Percentiles rank a stretch among this genome's conserved stretches.
These are phyloP conservation scores for Tetramorium parvispinum DNA, from an alignment of 1,140 invertebrate genomes.

Conservation along the genomic window DNA sequence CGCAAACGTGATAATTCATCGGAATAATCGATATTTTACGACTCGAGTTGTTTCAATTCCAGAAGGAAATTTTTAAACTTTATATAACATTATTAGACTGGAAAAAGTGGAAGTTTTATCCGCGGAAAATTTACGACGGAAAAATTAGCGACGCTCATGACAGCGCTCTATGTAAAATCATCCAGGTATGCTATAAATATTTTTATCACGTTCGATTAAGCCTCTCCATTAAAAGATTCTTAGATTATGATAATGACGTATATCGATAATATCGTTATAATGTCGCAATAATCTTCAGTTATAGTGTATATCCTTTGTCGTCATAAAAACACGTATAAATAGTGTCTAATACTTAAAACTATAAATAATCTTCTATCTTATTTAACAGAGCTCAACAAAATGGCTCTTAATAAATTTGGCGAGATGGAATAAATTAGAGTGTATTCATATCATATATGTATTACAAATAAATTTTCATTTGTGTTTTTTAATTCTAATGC, in stretches of 20 bases:
- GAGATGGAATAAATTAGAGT: neutral
- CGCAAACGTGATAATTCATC: neutral
- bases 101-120: slow-evolving; percentile 12
- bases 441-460: neutral
- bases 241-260: slow-evolving; percentile 20
- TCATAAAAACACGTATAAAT: slow-evolving; percentile 8
- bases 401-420: neutral
- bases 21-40: neutral
- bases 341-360: neutral
- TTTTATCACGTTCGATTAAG: slow-evolving; percentile 30
- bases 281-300: neutral
- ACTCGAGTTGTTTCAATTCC: neutral
- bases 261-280: neutral
- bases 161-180: neutral
- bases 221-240: neutral
- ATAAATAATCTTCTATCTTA: neutral
- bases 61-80: slow-evolving; percentile 24
- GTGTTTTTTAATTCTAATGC: too few species aligned
- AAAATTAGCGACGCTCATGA: neutral
- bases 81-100: neutral
- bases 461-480: neutral
- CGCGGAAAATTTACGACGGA: slow-evolving; percentile 5
- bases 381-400: neutral
- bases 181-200: slow-evolving; percentile 9
- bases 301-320: neutral